Evolutionary conservation across 2,113 vertebrate genomes (phyloP).

Genomic region (Phrynocephalus versicolor): DNA sequence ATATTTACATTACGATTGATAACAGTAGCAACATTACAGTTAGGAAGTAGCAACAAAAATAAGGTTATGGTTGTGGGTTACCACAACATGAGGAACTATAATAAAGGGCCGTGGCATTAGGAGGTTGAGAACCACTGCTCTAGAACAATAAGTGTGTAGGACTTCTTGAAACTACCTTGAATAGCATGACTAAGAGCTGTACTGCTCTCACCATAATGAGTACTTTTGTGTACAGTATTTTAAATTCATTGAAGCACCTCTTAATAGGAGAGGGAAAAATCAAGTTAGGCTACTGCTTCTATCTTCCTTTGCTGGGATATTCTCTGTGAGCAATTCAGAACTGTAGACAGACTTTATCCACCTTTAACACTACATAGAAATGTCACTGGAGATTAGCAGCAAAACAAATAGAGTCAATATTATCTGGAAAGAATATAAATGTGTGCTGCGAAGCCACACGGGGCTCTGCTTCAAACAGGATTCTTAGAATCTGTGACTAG

Average conservation of each 20-base stretch:
- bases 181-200: background rate
- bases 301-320: background rate
- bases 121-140: too few species aligned
- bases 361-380: constrained; percentile 17
- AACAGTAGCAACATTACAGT: too few species aligned
- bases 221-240: background rate
- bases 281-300: background rate
- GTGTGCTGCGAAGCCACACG: background rate
- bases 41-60: too few species aligned
- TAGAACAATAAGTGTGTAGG: background rate
- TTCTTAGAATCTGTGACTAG: constrained; percentile 2
- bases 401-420: background rate
- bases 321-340: background rate
- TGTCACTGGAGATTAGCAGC: constrained; percentile 2
- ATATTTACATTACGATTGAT: too few species aligned
- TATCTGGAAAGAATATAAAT: constrained; percentile 23
- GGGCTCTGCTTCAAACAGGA: constrained; percentile 23
- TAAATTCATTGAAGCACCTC: background rate
- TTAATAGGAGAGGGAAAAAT: background rate
- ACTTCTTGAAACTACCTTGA: background rate
- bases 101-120: too few species aligned
- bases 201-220: background rate
- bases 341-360: background rate
- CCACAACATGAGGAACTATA: too few species aligned
- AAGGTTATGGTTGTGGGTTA: too few species aligned